phyloP scores from a whole-genome alignment of 1,140 invertebrate genomes.

The Pseudomyrmex flavicornis region DNA sequence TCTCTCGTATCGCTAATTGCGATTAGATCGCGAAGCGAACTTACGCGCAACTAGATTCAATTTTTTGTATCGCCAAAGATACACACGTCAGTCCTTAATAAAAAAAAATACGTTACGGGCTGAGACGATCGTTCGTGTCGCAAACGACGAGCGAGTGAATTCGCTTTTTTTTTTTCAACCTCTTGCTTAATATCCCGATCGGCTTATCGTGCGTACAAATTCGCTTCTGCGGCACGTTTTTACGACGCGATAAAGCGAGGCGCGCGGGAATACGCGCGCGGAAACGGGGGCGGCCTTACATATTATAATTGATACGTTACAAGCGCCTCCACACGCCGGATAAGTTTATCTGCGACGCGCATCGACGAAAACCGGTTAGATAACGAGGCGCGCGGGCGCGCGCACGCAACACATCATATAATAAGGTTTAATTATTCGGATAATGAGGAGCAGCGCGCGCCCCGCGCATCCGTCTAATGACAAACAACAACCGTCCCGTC shows the following conservation, averaged over 20 bases:
- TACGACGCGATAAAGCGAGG: slow-evolving; percentile 62
- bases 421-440: slow-evolving; percentile 75
- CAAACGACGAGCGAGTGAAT: neutral
- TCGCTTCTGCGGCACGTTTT: slow-evolving; percentile 50
- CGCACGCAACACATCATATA: slow-evolving; percentile 67
- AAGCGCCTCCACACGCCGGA: slow-evolving; percentile 69
- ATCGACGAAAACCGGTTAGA: slow-evolving; percentile 75
- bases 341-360: slow-evolving; percentile 72
- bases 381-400: slow-evolving; percentile 63
- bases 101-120: no score
- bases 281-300: slow-evolving; percentile 61
- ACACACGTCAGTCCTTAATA: no score
- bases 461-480: slow-evolving; percentile 59
- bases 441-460: slow-evolving; percentile 61
- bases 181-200: neutral
- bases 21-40: neutral
- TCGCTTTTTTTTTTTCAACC: neutral
- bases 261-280: slow-evolving; percentile 55
- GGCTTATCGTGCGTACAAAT: slow-evolving; percentile 51
- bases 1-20: neutral
- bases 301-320: slow-evolving; percentile 75
- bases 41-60: no score
- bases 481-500: slow-evolving; percentile 62
- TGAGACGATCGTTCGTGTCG: no score
- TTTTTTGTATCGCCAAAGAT: no score